phyloP scores from a whole-genome alignment of 2,113 vertebrate species.

The Tachysurus fulvidraco region DNA sequence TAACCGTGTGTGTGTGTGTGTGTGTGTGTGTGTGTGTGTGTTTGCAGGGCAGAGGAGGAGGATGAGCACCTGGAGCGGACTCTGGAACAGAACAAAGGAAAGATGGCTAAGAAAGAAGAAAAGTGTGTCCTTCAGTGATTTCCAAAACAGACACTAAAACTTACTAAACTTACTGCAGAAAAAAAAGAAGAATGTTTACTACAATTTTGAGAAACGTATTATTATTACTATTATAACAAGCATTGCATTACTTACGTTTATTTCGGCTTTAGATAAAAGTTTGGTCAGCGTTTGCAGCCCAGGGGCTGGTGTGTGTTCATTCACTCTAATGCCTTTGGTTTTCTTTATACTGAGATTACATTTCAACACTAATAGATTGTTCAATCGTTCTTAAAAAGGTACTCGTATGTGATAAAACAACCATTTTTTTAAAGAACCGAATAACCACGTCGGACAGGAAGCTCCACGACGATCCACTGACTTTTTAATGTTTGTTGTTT shows the following conservation, averaged over 20 bases:
- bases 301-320: conserved; percentile 41
- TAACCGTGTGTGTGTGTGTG: conserved; percentile 36
- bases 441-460: conserved; percentile 14
- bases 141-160: conserved; percentile 18
- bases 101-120: conserved; percentile 99
- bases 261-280: conserved; percentile 35
- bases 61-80: conserved; percentile 98
- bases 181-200: conserved; percentile 33
- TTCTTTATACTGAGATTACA: conserved; percentile 59
- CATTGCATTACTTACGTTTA: conserved; percentile 53
- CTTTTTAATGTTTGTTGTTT: conserved; percentile 41
- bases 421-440: conserved; percentile 18
- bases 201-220: conserved; percentile 46
- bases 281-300: conserved; percentile 24
- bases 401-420: conserved; percentile 58
- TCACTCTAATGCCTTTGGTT: conserved; percentile 55
- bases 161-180: not conserved
- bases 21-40: conserved; percentile 31
- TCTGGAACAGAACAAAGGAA: conserved; percentile 99
- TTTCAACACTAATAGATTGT: conserved; percentile 47
- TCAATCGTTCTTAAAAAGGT: conserved; percentile 63
- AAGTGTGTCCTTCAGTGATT: conserved; percentile 92
- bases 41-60: conserved; percentile 91
- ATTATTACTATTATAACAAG: conserved; percentile 43
- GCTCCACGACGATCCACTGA: conserved; percentile 22